A percentile compares a stretch with the other conserved stretches of the same genome.
These are phyloP conservation scores for Pheosia gnoma DNA, from an alignment of 2,888 invertebrate genomes.

Conservation along the genomic window DNA sequence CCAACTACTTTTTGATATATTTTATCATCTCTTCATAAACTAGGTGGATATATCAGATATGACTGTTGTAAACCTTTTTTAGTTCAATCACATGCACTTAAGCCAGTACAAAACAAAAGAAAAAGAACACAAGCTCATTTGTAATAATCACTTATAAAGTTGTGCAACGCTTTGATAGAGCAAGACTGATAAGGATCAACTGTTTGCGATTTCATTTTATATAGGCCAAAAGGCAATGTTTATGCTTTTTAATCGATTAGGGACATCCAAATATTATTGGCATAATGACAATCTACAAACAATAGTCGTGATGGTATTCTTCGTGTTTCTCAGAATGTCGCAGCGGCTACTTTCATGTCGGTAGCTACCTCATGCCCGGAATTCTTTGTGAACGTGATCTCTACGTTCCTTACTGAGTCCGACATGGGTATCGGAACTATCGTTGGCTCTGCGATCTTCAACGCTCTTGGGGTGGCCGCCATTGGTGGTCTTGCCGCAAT, in stretches of 20 bases:
- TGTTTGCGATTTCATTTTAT: background rate
- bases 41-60: too few relatives aligned
- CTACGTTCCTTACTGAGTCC: slow-evolving; percentile 91
- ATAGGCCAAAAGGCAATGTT: background rate
- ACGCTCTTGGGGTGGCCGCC: slow-evolving; percentile 93
- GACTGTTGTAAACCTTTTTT: too few relatives aligned
- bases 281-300: too few relatives aligned
- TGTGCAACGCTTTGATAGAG: background rate
- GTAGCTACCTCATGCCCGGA: slow-evolving; percentile 98
- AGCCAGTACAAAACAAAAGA: too few relatives aligned
- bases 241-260: background rate
- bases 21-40: too few relatives aligned
- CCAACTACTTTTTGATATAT: too few relatives aligned
- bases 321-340: slow-evolving; percentile 88
- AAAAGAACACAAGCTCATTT: too few relatives aligned
- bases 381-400: slow-evolving; percentile 95
- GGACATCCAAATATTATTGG: background rate
- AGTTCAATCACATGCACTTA: too few relatives aligned
- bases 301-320: too few relatives aligned
- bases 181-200: background rate
- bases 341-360: slow-evolving; percentile 98
- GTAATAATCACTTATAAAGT: too few relatives aligned
- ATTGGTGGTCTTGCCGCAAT: slow-evolving; percentile 90
- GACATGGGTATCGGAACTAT: slow-evolving; percentile 95
- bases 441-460: slow-evolving; percentile 94